Evolutionary conservation across 2,113 vertebrate species (phyloP).

Genomic region (Thermophis baileyi): DNA sequence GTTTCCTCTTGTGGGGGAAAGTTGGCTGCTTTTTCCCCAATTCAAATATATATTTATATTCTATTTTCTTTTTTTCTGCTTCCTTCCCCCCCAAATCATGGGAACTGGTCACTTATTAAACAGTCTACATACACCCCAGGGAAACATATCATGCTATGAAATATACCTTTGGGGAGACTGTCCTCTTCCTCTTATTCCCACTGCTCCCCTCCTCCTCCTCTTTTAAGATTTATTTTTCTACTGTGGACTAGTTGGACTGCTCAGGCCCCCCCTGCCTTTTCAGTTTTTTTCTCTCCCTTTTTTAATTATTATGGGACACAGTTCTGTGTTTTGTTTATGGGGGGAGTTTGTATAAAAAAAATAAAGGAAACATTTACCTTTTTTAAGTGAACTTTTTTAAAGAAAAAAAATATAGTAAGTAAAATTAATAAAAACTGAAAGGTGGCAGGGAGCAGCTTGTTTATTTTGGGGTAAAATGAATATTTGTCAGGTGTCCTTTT

Average conservation of each 20-base stretch:
- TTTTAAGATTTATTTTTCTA: constrained; percentile 33
- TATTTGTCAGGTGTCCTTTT: neutral
- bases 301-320: constrained; percentile 13
- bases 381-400: neutral
- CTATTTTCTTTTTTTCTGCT: neutral
- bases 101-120: neutral
- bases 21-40: neutral
- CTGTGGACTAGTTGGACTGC: constrained; percentile 13
- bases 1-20: neutral
- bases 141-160: neutral
- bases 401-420: neutral
- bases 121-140: neutral
- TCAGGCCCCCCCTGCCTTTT: neutral
- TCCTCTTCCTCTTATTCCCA: neutral
- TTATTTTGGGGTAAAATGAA: neutral
- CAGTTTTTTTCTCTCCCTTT: neutral
- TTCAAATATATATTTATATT: constrained; percentile 21
- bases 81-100: neutral
- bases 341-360: constrained; percentile 27
- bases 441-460: neutral
- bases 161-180: neutral
- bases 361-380: constrained; percentile 30
- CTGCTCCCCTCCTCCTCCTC: neutral
- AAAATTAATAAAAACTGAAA: neutral
- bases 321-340: constrained; percentile 15